A percentile compares a stretch with the other conserved stretches of the same genome.
These are phyloP conservation scores for Mus caroli DNA, from an alignment of 2,797 vertebrate species.

Conservation along the genomic window DNA sequence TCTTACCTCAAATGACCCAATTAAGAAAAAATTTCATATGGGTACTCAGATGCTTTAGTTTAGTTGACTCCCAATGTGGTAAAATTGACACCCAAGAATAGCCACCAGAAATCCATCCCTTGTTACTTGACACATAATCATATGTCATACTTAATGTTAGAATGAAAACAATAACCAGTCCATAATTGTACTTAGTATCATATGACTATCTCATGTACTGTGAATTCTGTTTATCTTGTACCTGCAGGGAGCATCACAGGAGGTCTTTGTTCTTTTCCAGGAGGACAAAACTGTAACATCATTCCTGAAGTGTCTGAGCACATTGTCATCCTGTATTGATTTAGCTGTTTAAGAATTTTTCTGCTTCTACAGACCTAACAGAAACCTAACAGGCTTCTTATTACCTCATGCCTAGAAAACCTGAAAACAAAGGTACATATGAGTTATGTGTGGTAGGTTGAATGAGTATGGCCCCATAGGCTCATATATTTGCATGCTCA, in stretches of 20 bases:
- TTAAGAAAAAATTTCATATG: neutral
- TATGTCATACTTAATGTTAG: neutral
- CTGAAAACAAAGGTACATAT: neutral
- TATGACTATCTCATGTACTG: neutral
- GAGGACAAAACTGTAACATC: neutral
- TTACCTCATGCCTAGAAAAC: neutral
- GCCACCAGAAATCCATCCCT: neutral
- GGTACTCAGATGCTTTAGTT: neutral
- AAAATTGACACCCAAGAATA: neutral
- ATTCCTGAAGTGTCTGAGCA: neutral
- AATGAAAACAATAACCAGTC: neutral
- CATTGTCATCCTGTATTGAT: neutral
- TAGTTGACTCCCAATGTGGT: too few relatives aligned
- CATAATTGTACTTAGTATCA: neutral
- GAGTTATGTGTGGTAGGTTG: neutral
- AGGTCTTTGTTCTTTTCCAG: neutral
- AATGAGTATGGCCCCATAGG: neutral
- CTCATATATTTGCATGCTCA: neutral
- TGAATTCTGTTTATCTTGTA: neutral
- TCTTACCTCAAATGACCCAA: neutral
- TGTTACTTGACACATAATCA: neutral
- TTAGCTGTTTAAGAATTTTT: neutral
- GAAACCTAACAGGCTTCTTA: neutral
- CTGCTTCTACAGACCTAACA: neutral
- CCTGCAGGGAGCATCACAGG: neutral